These are phyloP conservation scores for Ariopsis seemanni DNA, from an alignment of 2,113 vertebrate genomes.

Conservation along the genomic window DNA sequence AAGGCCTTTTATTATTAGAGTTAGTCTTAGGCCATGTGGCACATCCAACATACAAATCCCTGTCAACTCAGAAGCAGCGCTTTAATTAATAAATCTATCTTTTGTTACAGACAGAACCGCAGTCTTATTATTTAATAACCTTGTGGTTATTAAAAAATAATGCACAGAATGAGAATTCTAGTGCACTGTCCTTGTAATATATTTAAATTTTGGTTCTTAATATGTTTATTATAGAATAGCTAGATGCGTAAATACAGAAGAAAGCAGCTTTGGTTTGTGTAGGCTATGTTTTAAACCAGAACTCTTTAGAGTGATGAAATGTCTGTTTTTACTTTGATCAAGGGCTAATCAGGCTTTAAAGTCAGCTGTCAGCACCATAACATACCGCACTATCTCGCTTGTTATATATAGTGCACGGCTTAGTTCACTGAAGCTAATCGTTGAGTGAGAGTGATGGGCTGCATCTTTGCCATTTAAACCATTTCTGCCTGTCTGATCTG, in stretches of 20 bases:
- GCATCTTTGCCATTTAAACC: constrained; percentile 5
- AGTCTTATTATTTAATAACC: too few species aligned
- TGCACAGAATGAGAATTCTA: not conserved
- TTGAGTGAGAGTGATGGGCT: not conserved
- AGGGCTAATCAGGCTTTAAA: not conserved
- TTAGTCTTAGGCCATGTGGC: not conserved
- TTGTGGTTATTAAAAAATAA: not conserved
- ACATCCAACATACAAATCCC: not conserved
- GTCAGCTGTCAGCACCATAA: not conserved
- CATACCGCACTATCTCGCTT: not conserved
- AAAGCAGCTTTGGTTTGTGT: not conserved
- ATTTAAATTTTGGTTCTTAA: not conserved
- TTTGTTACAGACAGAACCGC: not conserved
- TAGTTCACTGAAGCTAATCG: not conserved
- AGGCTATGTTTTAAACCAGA: not conserved
- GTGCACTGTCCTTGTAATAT: not conserved
- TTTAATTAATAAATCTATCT: not conserved
- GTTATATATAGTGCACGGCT: not conserved
- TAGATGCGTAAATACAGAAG: not conserved
- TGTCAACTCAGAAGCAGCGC: not conserved
- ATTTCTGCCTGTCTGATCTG: constrained; percentile 14
- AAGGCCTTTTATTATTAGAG: too few species aligned
- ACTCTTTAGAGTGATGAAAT: not conserved
- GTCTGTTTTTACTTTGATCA: not conserved
- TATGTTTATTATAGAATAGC: not conserved